Conservation (phyloP, 2,888 invertebrate genomes). For the Harpalus rufipes region DNA sequence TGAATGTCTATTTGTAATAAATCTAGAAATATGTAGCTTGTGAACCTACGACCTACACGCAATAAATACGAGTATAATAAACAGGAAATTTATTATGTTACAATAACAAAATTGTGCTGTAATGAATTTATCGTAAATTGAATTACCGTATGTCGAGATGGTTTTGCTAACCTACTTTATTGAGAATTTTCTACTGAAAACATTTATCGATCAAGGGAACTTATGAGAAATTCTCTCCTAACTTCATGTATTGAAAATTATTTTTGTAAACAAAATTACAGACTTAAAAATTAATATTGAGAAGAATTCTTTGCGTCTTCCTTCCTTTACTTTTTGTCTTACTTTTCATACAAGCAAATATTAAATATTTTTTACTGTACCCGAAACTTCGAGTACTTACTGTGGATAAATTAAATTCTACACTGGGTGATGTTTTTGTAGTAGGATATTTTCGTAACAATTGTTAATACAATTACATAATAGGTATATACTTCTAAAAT, state of each 20-base stretch:
- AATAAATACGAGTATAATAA: conserved; percentile 21
- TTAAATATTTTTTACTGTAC: background rate
- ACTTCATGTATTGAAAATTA: conserved; percentile 47
- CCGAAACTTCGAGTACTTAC: background rate
- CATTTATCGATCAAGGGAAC: conserved; percentile 34
- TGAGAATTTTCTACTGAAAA: conserved; percentile 35
- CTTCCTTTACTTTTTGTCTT: background rate
- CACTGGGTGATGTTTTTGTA: no score
- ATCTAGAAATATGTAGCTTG: background rate
- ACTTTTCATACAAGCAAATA: background rate
- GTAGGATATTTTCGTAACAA: no score
- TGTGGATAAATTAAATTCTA: background rate
- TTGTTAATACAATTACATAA: no score
- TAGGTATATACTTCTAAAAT: no score
- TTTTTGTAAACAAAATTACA: conserved; percentile 39
- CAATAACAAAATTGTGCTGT: conserved; percentile 31
- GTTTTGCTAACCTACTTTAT: conserved; percentile 40
- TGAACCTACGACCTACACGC: background rate
- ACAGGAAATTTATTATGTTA: conserved; percentile 33
- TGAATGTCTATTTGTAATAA: background rate
- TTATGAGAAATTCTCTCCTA: conserved; percentile 51
- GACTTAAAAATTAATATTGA: conserved; percentile 36
- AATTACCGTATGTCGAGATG: conserved; percentile 31
- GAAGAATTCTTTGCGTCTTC: conserved; percentile 9
- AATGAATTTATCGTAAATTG: conserved; percentile 41